Conservation (phyloP, 2,113 vertebrate species). For the Columba janthina region DNA sequence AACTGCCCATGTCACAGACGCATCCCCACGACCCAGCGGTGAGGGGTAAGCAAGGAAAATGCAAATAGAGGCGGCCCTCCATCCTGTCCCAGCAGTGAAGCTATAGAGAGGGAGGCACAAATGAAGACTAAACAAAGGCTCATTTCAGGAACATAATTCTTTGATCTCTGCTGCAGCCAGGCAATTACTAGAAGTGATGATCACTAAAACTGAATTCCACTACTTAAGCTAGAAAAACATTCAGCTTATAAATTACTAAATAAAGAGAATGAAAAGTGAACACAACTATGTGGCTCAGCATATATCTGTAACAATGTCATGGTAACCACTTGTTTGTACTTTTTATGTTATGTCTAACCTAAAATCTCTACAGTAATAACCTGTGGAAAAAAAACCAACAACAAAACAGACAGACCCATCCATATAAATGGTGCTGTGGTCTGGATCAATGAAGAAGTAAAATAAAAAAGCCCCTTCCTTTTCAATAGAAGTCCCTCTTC, state of each 20-base stretch:
- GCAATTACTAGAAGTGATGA: conserved; percentile 14
- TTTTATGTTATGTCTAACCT: neutral
- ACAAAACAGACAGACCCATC: neutral
- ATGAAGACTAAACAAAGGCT: conserved; percentile 7
- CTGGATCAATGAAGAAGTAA: neutral
- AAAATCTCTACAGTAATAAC: neutral
- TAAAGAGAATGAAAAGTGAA: neutral
- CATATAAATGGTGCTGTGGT: neutral
- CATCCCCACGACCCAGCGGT: fast-evolving
- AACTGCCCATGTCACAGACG: neutral
- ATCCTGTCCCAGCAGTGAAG: neutral
- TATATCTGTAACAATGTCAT: neutral
- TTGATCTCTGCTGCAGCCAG: conserved; percentile 4
- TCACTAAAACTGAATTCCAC: neutral
- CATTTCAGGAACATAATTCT: neutral
- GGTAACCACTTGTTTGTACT: conserved; percentile 13
- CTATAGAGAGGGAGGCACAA: neutral
- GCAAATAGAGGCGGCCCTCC: neutral
- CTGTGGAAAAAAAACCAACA: neutral
- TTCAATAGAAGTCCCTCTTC: neutral
- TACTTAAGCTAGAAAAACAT: conserved; percentile 13
- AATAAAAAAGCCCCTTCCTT: neutral
- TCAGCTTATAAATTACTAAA: neutral
- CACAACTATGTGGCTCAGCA: neutral
- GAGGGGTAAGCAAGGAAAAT: neutral